Conservation (phyloP, 2,888 invertebrate species). For the Cheilosia urbana region DNA sequence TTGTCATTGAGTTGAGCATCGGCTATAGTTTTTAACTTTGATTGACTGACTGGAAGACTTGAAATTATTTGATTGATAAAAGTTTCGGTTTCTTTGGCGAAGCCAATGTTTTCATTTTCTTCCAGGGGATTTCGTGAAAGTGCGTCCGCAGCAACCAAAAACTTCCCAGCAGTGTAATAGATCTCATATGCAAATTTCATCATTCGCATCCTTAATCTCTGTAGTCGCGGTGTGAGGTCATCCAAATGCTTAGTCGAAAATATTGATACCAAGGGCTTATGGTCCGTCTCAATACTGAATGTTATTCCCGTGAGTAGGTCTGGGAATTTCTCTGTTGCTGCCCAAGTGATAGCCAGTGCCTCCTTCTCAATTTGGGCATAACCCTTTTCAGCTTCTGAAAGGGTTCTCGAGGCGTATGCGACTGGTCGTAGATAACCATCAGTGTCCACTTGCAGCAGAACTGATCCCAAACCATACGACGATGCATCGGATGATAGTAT, state of each 20-base stretch:
- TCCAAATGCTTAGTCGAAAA: conserved; percentile 47
- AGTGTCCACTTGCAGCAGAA: conserved; percentile 49
- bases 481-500: conserved; percentile 52
- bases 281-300: conserved; percentile 71
- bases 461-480: conserved; percentile 45
- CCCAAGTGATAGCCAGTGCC: conserved; percentile 68
- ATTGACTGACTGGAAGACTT: conserved; percentile 10
- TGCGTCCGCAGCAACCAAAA: conserved; percentile 70
- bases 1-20: not conserved
- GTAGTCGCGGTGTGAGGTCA: conserved; percentile 63
- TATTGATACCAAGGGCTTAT: conserved; percentile 69
- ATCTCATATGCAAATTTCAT: conserved; percentile 66
- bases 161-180: conserved; percentile 65
- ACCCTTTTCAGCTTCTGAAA: conserved; percentile 61
- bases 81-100: no score
- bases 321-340: conserved; percentile 63
- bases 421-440: conserved; percentile 44
- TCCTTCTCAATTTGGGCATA: conserved; percentile 76
- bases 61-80: conserved; percentile 11
- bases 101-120: not conserved
- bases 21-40: conserved; percentile 12
- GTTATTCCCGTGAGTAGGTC: conserved; percentile 70
- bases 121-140: conserved; percentile 44
- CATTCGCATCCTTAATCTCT: conserved; percentile 62
- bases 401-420: conserved; percentile 60